phyloP scores from a whole-genome alignment of 2,888 invertebrate species.

The Tryphoninae sp. region DNA sequence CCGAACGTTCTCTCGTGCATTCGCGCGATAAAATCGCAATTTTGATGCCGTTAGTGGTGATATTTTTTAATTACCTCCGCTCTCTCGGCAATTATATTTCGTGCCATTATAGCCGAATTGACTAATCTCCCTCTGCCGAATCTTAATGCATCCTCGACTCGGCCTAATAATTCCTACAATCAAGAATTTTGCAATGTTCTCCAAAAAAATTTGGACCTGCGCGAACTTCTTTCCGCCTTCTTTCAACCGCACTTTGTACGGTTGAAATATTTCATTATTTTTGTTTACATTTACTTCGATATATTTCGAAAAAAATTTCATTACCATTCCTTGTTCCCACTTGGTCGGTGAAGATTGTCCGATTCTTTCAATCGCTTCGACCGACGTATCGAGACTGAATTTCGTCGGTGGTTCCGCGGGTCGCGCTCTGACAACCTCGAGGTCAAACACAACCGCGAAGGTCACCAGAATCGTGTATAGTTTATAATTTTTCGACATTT shows the following conservation, averaged over 20 bases:
- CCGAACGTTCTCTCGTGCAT: slow-evolving; percentile 9
- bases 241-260: background rate
- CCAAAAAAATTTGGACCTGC: background rate
- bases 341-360: slow-evolving; percentile 60
- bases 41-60: background rate
- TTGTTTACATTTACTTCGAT: slow-evolving; percentile 20
- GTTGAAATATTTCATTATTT: background rate
- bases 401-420: slow-evolving; percentile 72
- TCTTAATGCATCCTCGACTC: slow-evolving; percentile 76
- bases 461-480: slow-evolving; percentile 42
- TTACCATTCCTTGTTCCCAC: slow-evolving; percentile 73
- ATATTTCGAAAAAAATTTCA: background rate
- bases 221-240: background rate
- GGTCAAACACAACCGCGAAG: slow-evolving; percentile 49
- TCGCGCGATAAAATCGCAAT: slow-evolving; percentile 9
- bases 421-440: slow-evolving; percentile 61
- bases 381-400: slow-evolving; percentile 66
- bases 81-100: slow-evolving; percentile 77
- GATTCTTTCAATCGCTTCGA: slow-evolving; percentile 45
- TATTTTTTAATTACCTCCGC: slow-evolving; percentile 75
- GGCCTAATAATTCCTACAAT: slow-evolving; percentile 78
- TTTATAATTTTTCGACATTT: slow-evolving; percentile 35
- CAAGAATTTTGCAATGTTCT: slow-evolving; percentile 45
- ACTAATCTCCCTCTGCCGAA: slow-evolving; percentile 78
- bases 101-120: slow-evolving; percentile 77